These are phyloP conservation scores for Drosophila meridiana DNA, from an alignment of 2,888 invertebrate genomes.

Conservation along the genomic window DNA sequence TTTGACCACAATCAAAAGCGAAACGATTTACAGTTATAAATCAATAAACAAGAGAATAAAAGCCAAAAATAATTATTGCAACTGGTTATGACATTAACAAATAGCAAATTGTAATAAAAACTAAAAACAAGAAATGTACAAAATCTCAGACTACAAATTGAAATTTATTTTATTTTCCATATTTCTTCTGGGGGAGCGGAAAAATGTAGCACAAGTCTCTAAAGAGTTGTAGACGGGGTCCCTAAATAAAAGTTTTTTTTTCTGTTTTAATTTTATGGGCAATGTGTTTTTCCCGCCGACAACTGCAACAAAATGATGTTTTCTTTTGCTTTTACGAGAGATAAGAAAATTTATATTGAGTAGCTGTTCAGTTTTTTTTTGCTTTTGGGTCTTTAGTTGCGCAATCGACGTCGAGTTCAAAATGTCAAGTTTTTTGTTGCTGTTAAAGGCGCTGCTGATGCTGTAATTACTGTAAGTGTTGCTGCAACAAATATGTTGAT, in stretches of 20 bases:
- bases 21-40: conserved; percentile 63
- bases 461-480: conserved; percentile 67
- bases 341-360: conserved; percentile 76
- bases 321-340: conserved; percentile 66
- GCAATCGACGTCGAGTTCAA: conserved; percentile 65
- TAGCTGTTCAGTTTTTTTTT: conserved; percentile 17
- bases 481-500: conserved; percentile 50
- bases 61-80: conserved; percentile 48
- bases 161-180: conserved; percentile 20
- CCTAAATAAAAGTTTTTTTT: not conserved
- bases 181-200: not conserved
- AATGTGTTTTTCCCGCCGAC: conserved; percentile 38
- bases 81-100: conserved; percentile 65
- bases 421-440: conserved; percentile 64
- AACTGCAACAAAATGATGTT: conserved; percentile 64
- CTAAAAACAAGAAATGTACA: conserved; percentile 4
- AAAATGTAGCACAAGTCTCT: conserved; percentile 66
- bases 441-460: conserved; percentile 45
- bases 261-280: conserved; percentile 40
- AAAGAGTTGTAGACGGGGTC: conserved; percentile 51
- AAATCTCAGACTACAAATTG: conserved; percentile 33
- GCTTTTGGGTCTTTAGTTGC: conserved; percentile 38
- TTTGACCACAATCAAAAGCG: conserved; percentile 50
- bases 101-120: conserved; percentile 72
- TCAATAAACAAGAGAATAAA: conserved; percentile 54